These are phyloP conservation scores for Rhipidura dahli DNA, from an alignment of 2,113 vertebrate species.

Conservation along the genomic window DNA sequence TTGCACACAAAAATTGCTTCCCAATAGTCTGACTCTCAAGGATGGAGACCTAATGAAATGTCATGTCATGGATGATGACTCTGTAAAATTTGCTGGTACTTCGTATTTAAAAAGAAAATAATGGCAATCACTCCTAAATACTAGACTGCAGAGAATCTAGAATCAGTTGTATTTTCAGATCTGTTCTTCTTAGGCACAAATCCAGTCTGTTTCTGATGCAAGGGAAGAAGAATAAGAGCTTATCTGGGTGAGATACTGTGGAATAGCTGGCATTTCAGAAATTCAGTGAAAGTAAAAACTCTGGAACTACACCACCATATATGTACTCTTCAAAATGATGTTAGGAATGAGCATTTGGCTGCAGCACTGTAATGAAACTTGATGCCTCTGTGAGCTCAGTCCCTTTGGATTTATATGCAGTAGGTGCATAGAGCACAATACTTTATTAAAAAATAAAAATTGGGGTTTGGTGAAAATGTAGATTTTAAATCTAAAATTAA, in stretches of 20 bases:
- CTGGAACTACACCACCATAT: not conserved
- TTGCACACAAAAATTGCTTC: not conserved
- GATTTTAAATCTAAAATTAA: not conserved
- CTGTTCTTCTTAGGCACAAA: not conserved
- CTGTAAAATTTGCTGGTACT: not conserved
- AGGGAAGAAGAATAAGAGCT: not conserved
- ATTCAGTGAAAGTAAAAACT: not conserved
- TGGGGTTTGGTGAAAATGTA: not conserved
- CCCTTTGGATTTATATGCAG: not conserved
- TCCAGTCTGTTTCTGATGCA: not conserved
- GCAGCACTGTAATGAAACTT: not conserved
- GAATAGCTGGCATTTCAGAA: not conserved
- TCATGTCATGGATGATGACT: not conserved
- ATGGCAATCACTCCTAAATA: not conserved
- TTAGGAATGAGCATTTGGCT: not conserved
- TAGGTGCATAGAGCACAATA: not conserved
- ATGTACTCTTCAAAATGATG: not conserved
- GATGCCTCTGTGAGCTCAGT: not conserved
- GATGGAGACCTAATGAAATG: not conserved
- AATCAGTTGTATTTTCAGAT: not conserved
- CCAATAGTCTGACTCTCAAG: not conserved
- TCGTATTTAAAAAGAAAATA: not conserved
- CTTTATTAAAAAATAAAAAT: not conserved
- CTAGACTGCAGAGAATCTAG: not conserved
- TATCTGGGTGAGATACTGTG: not conserved